Evolutionary conservation across 2,888 invertebrate genomes (phyloP), one percentile per base, ranked within the genome.

Genomic region (Azorinus chamasolen): DNA sequence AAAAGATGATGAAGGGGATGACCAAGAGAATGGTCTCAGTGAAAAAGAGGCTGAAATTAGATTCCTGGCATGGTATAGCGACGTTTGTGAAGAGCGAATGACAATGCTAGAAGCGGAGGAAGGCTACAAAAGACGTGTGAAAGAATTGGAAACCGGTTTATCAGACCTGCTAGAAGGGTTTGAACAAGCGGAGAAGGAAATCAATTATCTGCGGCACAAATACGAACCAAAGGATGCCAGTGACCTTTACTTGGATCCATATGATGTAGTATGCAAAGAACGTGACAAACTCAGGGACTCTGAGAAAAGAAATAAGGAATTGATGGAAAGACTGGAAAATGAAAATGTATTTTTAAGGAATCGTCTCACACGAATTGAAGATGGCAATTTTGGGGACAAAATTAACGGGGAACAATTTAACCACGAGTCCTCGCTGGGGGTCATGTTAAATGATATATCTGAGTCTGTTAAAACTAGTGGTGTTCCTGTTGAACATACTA

Each of bases 61-160:
- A n/a, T 75, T 75, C 57, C 68, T 75, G 16, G 37, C 27, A 4
- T 75, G 74, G 74, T 75, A 75, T 64, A 69, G 63, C 5, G 69
- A 69, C 20, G 45, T 75, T 2, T 32, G 51, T n/a, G 27, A 25
- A 2, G 74, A 75, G 27, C 20, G 74, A 32, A 20, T 62, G 3
- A 18, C 22, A 27, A 69, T 75, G 54, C 48, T 75, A 5, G 63
- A 62, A 41, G 53, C 51, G 1, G 78, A 78, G 25, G 61, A 64
- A n/a, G 45, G 54, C 5, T 78, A 78, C 43, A 50, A 51, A 57
- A 68, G 20, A 20, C 39, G 78, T 16, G 64, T 78, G 24, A 39
- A 55, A 18, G 68, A 73, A 18, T 37, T 78, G n/a, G 72, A 78
- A 64, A 43, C 54, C 1, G 64, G 46, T 41, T 63, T 46, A 18